Evolutionary conservation across 2,113 vertebrate species (phyloP).

Genomic region (Alosa alosa): DNA sequence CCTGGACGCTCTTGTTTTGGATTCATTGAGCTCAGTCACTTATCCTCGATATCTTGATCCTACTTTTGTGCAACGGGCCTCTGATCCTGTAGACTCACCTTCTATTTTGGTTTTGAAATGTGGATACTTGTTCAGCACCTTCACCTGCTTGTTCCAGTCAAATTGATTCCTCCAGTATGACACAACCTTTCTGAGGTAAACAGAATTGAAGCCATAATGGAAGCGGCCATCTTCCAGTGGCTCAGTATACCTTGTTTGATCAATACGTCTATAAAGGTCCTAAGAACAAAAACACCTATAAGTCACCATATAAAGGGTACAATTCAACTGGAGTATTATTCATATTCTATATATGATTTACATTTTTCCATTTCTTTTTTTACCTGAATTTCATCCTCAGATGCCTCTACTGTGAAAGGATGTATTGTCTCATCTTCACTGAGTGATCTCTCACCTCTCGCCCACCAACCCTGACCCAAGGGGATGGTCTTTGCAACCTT

Average conservation of each 20-base stretch:
- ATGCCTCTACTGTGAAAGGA: conserved; percentile 71
- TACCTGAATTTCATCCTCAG: conserved; percentile 78
- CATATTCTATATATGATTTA: neutral
- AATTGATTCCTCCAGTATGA: conserved; percentile 83
- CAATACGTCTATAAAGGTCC: conserved; percentile 81
- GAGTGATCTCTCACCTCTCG: conserved; percentile 60
- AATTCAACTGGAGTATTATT: neutral
- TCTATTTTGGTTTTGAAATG: conserved; percentile 89
- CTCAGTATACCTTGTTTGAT: conserved; percentile 67
- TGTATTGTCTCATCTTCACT: conserved; percentile 70
- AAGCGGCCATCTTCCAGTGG: conserved; percentile 75
- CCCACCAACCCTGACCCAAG: conserved; percentile 84
- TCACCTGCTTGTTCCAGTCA: conserved; percentile 83
- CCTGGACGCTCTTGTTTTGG: too few species aligned
- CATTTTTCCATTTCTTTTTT: neutral
- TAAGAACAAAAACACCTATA: conserved; percentile 45
- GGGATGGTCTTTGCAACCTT: conserved; percentile 69
- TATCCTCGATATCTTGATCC: too few species aligned
- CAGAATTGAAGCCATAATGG: conserved; percentile 83
- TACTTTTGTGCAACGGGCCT: too few species aligned
- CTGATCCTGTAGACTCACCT: conserved; percentile 65
- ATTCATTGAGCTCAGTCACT: too few species aligned
- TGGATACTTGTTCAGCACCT: conserved; percentile 79
- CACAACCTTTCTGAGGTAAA: conserved; percentile 74
- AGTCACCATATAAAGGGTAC: neutral